Evolutionary conservation across 2,797 vertebrate genomes (phyloP), one percentile per base, ranked within the genome.

Genomic region (Eulemur rubriventer): DNA sequence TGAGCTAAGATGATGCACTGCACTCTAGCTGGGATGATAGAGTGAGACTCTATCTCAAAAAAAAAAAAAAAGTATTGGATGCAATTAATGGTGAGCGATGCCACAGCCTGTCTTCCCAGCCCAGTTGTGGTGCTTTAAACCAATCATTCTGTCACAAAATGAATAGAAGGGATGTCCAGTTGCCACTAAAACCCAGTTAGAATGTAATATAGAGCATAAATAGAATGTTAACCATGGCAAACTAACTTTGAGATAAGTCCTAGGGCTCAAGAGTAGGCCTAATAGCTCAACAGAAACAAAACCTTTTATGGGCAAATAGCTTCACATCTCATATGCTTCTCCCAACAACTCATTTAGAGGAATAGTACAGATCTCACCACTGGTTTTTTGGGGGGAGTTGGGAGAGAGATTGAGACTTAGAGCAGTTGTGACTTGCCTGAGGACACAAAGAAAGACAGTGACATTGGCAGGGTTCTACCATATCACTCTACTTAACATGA

Each of bases 151-250:
- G 35, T 59, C 33, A 73, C 79, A 86, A 67, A 75, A 55, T 63
- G 48, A 91, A n/a, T 72, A 80, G 79, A 81, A 80, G 76, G 38
- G 67, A 38, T 30, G 20, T 59, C n/a, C 70, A 16, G 76, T 65
- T 91, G 78, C 89, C 30, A 13, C 50, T 86, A 43, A 89, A 96
- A 61, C 78, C 33, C 61, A 92, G 75, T 69, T 92, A 41, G 57
- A 96, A 67, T 94, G 76, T 91, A 95, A 88, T 18, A 52, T 55
- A 94, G 72, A 81, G 65, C 85, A 57, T 84, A 91, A 73, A 67
- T 65, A 81, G 67, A 78, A 50, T 69, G 63, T 90, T 87, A 69
- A 88, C 72, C 67, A 20, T 65, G 88, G 33, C 24, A 38, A 67
- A 88, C 78, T 76, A 79, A 93, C 70, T 97, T 81, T 61, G 65